Conservation (phyloP, 2,888 invertebrate genomes). For the Ectemnius continuus region DNA sequence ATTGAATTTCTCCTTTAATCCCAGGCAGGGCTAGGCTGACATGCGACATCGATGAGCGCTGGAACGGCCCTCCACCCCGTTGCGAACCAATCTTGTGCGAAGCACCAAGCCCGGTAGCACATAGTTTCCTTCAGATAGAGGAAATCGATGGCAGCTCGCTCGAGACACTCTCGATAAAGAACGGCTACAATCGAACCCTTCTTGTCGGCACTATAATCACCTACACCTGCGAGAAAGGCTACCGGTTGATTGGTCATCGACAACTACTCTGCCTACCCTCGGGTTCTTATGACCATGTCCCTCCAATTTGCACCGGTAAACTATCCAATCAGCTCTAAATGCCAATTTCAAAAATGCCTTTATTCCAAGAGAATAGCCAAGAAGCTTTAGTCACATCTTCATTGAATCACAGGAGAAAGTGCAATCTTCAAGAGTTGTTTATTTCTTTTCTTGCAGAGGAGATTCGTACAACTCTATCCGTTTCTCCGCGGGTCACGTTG, state of each 20-base stretch:
- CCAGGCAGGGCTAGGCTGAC: slow-evolving; percentile 87
- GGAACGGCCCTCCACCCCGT: slow-evolving; percentile 95
- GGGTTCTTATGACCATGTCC: slow-evolving; percentile 88
- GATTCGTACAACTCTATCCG: slow-evolving; percentile 74
- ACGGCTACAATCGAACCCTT: slow-evolving; percentile 68
- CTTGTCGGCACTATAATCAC: slow-evolving; percentile 86
- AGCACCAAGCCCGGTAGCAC: slow-evolving; percentile 66
- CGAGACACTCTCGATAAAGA: slow-evolving; percentile 49
- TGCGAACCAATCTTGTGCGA: slow-evolving; percentile 82
- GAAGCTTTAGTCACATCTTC: neutral
- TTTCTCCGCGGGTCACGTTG: slow-evolving; percentile 62
- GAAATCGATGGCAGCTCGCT: slow-evolving; percentile 66
- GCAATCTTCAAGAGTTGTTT: neutral
- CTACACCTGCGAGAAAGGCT: slow-evolving; percentile 87
- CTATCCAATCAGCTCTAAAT: neutral
- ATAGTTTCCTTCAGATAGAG: slow-evolving; percentile 69
- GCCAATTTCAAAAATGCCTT: too few relatives aligned
- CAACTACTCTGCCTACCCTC: slow-evolving; percentile 85
- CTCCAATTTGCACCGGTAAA: slow-evolving; percentile 86
- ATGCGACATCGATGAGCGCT: slow-evolving; percentile 94
- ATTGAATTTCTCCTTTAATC: slow-evolving; percentile 14
- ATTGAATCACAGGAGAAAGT: too few relatives aligned
- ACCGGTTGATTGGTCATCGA: slow-evolving; percentile 83
- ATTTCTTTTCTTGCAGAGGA: slow-evolving; percentile 77
- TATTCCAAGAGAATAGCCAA: neutral